phyloP scores from a whole-genome alignment of 2,888 invertebrate genomes.

The Cryptus viduatorius region DNA sequence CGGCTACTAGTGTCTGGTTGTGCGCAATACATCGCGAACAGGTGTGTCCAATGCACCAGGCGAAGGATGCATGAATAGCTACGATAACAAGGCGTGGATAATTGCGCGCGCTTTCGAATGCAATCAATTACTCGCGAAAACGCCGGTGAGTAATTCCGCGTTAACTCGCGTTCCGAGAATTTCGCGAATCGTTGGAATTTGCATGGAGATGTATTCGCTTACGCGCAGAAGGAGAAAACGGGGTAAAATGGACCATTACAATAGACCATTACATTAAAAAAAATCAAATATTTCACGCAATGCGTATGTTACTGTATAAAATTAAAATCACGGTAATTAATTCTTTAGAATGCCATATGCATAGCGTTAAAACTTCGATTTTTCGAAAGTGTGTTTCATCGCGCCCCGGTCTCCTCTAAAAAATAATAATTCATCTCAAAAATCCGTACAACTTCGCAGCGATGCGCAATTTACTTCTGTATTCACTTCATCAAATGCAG shows the following conservation, averaged over 20 bases:
- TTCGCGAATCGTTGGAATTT: slow-evolving; percentile 53
- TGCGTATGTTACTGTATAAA: no score
- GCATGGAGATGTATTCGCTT: slow-evolving; percentile 17
- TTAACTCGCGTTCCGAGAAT: slow-evolving; percentile 15
- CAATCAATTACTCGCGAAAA: slow-evolving; percentile 68
- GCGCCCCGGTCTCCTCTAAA: background rate
- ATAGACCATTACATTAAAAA: no score
- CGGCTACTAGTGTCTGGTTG: slow-evolving; percentile 9
- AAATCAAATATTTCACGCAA: no score
- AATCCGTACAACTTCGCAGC: background rate
- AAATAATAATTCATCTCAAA: background rate
- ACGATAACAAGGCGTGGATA: slow-evolving; percentile 66
- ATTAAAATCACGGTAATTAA: no score
- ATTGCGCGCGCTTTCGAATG: slow-evolving; percentile 75
- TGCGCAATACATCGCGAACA: slow-evolving; percentile 25
- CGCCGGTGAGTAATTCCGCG: slow-evolving; percentile 23
- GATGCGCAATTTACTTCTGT: background rate
- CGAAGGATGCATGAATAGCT: slow-evolving; percentile 58
- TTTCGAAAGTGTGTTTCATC: background rate
- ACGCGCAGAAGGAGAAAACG: no score
- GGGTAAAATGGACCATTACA: no score
- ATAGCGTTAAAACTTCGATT: no score
- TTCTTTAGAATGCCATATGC: no score
- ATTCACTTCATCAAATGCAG: slow-evolving; percentile 23
- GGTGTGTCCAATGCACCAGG: slow-evolving; percentile 33